Evolutionary conservation across 2,113 vertebrate genomes (phyloP), one percentile per base, ranked within the genome.

Genomic region (Oncorhynchus keta): DNA sequence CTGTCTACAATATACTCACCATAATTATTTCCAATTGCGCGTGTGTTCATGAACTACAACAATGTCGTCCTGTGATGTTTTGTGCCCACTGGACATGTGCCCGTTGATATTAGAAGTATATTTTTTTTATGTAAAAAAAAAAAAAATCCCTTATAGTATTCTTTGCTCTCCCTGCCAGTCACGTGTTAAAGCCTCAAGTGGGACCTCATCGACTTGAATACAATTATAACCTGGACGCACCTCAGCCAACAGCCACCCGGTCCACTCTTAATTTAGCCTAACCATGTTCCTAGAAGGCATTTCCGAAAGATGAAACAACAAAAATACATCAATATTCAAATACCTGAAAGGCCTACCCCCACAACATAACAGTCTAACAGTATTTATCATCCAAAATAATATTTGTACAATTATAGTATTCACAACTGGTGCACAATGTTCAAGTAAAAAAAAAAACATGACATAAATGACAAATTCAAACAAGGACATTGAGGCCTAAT

Each of bases 111-210:
- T 61, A 35, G 32, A 35, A 61, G 5, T 61, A 20, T 61, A 28
- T 28, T 28, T 28, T 28, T 28, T 28, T 3, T 0, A 4, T 13
- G 3, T 55, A 0, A 18, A 55, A 55, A 55, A 16, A 55, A n/a
- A 12, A 55, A 18, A 4, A 16, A 12, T 7, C 5, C 39, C 26
- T 32, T 35, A 68, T 32, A 68, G 32, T 14, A 5, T 9, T 32
- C 32, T 8, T 68, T 14, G 28, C 65, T 3, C 65, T 26, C 28
- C 28, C 67, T 39, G 67, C 7, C 35, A 81, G 81, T 84, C 85
- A 85, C 84, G 80, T 89, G 84, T 61, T 75, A 66, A 78, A 59
- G 28, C 64, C 68, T 48, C 62, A 72, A 45, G 6, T 45, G 65
- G 16, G 72, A 74, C 64, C 59, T 32, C 59, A n/a, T 68, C 75